Evolutionary conservation across 30 jellyfish, hydroid and myxozoan species (phyloP).

Genomic region (Mastigias papua): DNA sequence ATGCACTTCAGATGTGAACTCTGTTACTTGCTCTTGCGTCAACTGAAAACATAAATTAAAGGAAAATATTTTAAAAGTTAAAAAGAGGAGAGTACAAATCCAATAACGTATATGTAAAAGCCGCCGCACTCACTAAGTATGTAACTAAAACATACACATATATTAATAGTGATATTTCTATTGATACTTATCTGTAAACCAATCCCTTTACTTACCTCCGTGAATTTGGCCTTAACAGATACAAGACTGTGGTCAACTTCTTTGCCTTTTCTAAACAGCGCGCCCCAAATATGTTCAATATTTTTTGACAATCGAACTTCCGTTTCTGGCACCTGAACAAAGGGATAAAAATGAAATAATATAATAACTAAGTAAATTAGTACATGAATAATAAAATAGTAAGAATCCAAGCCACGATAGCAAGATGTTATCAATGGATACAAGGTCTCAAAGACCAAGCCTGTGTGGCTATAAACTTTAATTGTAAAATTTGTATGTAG

Average conservation of each 20-base stretch:
- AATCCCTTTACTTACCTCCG: slow-evolving; percentile 65
- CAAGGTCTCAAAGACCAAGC: no score
- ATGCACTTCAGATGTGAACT: slow-evolving; percentile 72
- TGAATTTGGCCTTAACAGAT: slow-evolving; percentile 87
- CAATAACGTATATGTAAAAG: no score
- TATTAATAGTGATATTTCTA: no score
- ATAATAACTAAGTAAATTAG: not conserved
- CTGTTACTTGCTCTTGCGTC: slow-evolving; percentile 89
- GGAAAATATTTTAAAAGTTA: not conserved
- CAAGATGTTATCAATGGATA: no score
- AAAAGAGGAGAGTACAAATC: not conserved
- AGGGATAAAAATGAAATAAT: not conserved
- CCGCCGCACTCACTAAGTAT: no score
- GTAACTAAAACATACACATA: no score
- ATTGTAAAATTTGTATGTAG: no score
- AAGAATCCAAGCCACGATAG: no score
- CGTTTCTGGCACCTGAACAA: slow-evolving; percentile 70
- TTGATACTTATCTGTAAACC: no score
- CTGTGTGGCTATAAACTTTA: no score
- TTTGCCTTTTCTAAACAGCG: slow-evolving; percentile 78
- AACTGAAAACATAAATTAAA: slow-evolving; percentile 31
- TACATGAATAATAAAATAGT: no score
- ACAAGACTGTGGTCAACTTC: slow-evolving; percentile 85
- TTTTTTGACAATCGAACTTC: slow-evolving; percentile 77
- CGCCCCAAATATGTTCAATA: slow-evolving; percentile 84